Evolutionary conservation across 2,113 vertebrate genomes (phyloP).

Genomic region (Mus pahari): DNA sequence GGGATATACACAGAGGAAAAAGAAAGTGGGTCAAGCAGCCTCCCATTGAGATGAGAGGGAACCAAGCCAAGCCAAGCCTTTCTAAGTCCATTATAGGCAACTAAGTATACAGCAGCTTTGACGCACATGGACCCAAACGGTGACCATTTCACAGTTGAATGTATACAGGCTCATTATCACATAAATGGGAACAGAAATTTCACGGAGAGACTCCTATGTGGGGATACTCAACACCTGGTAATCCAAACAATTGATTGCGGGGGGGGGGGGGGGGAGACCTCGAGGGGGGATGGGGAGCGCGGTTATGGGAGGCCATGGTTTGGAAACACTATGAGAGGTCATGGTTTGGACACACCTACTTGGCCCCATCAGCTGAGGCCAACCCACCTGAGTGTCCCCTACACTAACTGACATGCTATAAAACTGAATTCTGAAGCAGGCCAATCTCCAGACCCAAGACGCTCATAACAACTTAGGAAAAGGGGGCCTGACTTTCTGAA

Average conservation of each 20-base stretch:
- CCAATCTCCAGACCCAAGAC: neutral
- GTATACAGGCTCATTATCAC: neutral
- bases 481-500: neutral
- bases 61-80: neutral
- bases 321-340: neutral
- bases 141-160: neutral
- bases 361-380: neutral
- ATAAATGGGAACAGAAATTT: neutral
- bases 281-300: too few relatives aligned
- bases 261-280: neutral
- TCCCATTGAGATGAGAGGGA: fast-evolving
- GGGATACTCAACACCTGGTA: neutral
- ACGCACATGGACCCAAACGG: neutral
- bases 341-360: neutral
- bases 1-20: neutral
- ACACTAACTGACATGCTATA: neutral
- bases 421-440: neutral
- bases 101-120: neutral
- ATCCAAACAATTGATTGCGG: neutral
- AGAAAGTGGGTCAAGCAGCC: neutral
- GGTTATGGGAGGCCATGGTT: neutral
- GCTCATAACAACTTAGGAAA: neutral
- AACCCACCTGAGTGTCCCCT: too few relatives aligned
- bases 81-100: neutral
- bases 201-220: neutral